phyloP scores from a whole-genome alignment of 1,140 invertebrate species.

The Eubasilissa regina region DNA sequence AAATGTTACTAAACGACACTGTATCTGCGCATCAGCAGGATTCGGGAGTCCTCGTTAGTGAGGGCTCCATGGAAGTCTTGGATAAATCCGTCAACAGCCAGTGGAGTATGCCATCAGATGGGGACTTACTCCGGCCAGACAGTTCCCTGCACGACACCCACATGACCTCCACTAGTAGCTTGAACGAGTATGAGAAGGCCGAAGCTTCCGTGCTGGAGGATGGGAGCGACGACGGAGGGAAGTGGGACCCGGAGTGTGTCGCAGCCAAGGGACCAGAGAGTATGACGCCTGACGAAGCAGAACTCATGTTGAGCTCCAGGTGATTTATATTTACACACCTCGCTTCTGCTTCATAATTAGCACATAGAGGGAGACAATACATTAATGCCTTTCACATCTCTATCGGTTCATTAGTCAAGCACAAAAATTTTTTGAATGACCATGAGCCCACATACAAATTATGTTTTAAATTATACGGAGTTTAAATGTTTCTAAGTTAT shows the following conservation, averaged over 20 bases:
- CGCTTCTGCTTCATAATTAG: no score
- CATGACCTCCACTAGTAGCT: constrained; percentile 51
- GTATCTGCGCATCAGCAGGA: constrained; percentile 70
- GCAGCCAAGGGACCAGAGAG: constrained; percentile 74
- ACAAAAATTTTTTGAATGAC: no score
- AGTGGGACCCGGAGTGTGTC: constrained; percentile 52
- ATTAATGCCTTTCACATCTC: background rate
- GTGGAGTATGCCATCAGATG: constrained; percentile 70
- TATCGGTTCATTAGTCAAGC: background rate
- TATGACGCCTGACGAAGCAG: constrained; percentile 89
- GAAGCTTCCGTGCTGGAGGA: constrained; percentile 62
- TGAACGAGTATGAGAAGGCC: constrained; percentile 59
- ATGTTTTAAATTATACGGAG: no score
- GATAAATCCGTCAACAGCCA: constrained; percentile 72
- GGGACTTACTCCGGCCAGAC: constrained; percentile 54
- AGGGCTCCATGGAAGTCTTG: constrained; percentile 72
- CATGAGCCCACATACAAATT: no score
- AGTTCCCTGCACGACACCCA: constrained; percentile 52
- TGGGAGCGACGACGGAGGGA: constrained; percentile 55
- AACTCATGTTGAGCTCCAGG: constrained; percentile 86
- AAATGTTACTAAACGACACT: constrained; percentile 64
- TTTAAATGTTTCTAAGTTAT: no score
- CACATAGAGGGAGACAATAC: no score
- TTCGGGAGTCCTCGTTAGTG: constrained; percentile 71
- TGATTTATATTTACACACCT: constrained; percentile 62